Conservation (phyloP, 2,797 vertebrate species). For the Sebastolobus alascanus region DNA sequence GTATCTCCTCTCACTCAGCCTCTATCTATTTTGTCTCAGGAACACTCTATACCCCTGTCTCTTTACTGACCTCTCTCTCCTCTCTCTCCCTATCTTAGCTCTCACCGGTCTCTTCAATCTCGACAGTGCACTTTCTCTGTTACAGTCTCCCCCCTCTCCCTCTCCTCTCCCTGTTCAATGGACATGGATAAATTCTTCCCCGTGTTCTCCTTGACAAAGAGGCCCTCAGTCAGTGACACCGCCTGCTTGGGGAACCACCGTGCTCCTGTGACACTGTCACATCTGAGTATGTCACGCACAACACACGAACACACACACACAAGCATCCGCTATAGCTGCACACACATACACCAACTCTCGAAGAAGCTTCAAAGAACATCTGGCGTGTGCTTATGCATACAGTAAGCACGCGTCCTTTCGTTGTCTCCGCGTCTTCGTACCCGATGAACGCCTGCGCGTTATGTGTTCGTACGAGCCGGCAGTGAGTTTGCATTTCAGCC, state of each 20-base stretch:
- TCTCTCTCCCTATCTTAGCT: conserved; percentile 58
- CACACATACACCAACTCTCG: conserved; percentile 39
- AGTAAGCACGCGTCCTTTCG: conserved; percentile 7
- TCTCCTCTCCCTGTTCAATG: conserved; percentile 46
- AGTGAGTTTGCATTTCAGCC: conserved; percentile 54
- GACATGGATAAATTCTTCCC: conserved; percentile 72
- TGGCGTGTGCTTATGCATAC: not conserved
- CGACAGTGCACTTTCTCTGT: conserved; percentile 50
- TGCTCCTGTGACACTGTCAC: conserved; percentile 75
- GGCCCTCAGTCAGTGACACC: conserved; percentile 72
- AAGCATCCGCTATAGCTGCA: conserved; percentile 4
- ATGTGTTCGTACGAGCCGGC: conserved; percentile 46
- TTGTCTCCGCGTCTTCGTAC: conserved; percentile 21
- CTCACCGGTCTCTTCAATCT: conserved; percentile 64
- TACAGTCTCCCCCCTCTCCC: not conserved
- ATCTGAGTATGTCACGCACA: conserved; percentile 67
- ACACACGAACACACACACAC: conserved; percentile 36
- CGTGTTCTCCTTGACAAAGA: conserved; percentile 76
- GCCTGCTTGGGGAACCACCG: conserved; percentile 69
- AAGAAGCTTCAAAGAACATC: conserved; percentile 46
- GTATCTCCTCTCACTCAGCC: conserved; percentile 50
- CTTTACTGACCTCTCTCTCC: conserved; percentile 64
- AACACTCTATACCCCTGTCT: conserved; percentile 63
- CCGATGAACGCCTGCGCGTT: not conserved
- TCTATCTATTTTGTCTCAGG: conserved; percentile 56